A percentile compares a stretch with the other conserved stretches of the same genome.
Evolutionary conservation across 2,888 invertebrate species (phyloP).

Genomic region (Trichacis sp.): DNA sequence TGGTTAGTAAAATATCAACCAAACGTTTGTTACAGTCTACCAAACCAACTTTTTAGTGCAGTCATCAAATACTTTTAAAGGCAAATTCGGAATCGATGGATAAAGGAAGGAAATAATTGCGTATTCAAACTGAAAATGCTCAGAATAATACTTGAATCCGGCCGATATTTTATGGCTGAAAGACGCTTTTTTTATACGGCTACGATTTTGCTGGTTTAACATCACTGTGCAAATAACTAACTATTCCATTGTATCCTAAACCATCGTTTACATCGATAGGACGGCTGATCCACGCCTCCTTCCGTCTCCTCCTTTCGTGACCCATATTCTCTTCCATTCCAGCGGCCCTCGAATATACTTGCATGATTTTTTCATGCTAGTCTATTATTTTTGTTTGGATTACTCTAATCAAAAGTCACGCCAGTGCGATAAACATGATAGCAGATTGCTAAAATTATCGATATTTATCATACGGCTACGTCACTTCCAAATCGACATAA

Average conservation of each 20-base stretch:
- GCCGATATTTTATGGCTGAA: conserved; percentile 33
- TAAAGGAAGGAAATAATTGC: conserved; percentile 43
- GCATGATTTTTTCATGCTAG: no score
- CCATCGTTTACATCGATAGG: conserved; percentile 53
- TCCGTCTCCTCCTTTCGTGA: conserved; percentile 1
- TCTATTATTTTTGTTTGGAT: no score
- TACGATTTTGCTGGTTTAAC: conserved; percentile 47
- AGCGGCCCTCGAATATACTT: no score
- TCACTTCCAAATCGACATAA: no score
- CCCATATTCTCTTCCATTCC: conserved; percentile 23
- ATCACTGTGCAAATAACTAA: conserved; percentile 51
- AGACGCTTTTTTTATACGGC: conserved; percentile 22
- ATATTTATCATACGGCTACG: no score
- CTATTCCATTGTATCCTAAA: conserved; percentile 50
- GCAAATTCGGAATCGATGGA: not conserved
- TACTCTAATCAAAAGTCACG: no score
- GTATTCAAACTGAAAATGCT: conserved; percentile 22
- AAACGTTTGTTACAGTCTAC: no score
- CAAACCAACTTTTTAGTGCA: no score
- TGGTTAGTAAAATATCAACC: no score
- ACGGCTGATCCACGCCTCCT: conserved; percentile 44
- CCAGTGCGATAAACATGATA: no score
- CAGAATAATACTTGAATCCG: conserved; percentile 45
- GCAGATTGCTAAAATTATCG: no score
- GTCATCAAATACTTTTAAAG: no score